These are phyloP conservation scores for Oryctes rhinoceros DNA, from an alignment of 1,140 invertebrate species.

Conservation along the genomic window DNA sequence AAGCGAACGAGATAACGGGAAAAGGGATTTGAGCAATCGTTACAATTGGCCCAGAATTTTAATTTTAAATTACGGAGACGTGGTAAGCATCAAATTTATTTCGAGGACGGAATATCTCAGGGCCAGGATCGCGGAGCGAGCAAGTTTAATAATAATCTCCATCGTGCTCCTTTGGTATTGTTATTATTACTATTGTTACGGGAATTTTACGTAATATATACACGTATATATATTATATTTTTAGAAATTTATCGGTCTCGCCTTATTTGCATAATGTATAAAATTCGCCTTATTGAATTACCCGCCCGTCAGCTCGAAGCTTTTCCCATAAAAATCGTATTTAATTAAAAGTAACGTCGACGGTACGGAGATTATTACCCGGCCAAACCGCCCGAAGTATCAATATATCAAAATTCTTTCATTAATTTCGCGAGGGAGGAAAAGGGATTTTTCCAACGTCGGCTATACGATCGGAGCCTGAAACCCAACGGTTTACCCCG, in stretches of 20 bases:
- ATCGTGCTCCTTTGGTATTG: neutral
- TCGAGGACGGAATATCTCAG: neutral
- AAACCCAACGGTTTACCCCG: neutral
- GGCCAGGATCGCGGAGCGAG: neutral
- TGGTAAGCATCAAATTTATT: neutral
- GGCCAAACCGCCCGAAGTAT: conserved; percentile 10
- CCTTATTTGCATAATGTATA: conserved; percentile 31
- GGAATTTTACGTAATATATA: too few relatives aligned
- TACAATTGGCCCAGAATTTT: neutral
- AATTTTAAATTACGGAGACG: conserved; percentile 11
- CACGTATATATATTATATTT: neutral
- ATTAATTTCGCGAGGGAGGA: neutral
- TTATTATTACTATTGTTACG: neutral
- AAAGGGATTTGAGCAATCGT: too few relatives aligned
- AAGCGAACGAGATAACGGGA: too few relatives aligned
- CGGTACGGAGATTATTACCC: conserved; percentile 12
- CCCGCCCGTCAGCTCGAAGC: conserved; percentile 5
- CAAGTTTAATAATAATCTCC: neutral
- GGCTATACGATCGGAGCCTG: neutral
- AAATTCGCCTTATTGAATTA: conserved; percentile 26
- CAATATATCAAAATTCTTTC: conserved; percentile 37
- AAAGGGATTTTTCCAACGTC: neutral
- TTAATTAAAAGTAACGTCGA: conserved; percentile 28
- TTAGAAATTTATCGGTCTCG: neutral
- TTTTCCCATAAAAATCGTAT: conserved; percentile 12